Percentiles rank a stretch among this genome's conserved stretches.
Conservation (phyloP, 1,140 invertebrate genomes). For the Belonocnema kinseyi region DNA sequence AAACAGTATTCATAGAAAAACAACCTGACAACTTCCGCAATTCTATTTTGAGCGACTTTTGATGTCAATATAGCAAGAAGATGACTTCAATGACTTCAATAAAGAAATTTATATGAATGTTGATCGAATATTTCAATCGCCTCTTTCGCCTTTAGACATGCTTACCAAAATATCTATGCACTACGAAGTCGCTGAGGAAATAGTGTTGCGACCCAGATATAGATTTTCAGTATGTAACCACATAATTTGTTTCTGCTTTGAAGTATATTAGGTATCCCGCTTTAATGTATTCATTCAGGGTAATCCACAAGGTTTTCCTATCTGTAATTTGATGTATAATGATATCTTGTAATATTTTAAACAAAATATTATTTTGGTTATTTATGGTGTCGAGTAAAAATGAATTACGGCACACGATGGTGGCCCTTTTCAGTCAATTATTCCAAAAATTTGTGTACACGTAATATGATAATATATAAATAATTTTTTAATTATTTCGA, state of each 20-base stretch:
- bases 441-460: too few relatives aligned
- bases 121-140: conserved; percentile 14
- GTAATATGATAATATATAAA: too few relatives aligned
- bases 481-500: too few relatives aligned
- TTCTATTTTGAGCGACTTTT: neutral
- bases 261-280: neutral
- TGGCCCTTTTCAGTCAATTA: too few relatives aligned
- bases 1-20: neutral
- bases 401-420: too few relatives aligned
- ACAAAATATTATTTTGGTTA: too few relatives aligned
- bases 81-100: neutral
- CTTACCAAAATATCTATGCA: conserved; percentile 14
- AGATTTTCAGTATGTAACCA: neutral
- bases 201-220: conserved; percentile 3
- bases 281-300: too few relatives aligned
- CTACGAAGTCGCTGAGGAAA: conserved; percentile 7
- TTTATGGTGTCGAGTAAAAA: too few relatives aligned
- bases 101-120: neutral
- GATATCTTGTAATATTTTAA: too few relatives aligned
- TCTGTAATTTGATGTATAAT: too few relatives aligned
- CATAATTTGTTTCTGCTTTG: neutral
- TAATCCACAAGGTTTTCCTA: neutral
- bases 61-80: conserved; percentile 1
- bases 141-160: neutral
- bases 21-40: neutral